Evolutionary conservation across 2,113 vertebrate species (phyloP).

Genomic region (Sylvia atricapilla): DNA sequence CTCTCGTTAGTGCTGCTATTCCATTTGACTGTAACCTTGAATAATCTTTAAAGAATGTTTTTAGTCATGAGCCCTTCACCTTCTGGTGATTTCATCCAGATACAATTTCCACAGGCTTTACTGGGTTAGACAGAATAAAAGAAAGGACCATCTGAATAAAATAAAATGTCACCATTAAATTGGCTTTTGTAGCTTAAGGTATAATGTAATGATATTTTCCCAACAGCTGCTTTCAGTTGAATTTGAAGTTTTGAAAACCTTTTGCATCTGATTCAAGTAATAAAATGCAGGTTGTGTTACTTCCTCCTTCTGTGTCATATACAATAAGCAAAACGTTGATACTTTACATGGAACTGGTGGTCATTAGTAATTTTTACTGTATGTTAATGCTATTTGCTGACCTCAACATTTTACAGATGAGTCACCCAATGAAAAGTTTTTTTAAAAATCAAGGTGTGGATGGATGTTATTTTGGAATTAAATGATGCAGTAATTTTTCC

Average conservation of each 20-base stretch:
- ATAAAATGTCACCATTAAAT: conserved; percentile 81
- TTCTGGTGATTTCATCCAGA: conserved; percentile 78
- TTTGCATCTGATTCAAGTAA: conserved; percentile 74
- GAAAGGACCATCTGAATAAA: conserved; percentile 77
- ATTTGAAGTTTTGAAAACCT: conserved; percentile 71
- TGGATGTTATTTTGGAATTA: not conserved
- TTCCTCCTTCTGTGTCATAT: conserved; percentile 69
- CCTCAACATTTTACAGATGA: conserved; percentile 23
- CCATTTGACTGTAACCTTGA: conserved; percentile 58
- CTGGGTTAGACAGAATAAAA: conserved; percentile 73
- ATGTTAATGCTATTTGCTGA: conserved; percentile 50
- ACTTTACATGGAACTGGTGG: conserved; percentile 39
- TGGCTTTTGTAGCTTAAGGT: conserved; percentile 77
- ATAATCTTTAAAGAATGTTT: conserved; percentile 78
- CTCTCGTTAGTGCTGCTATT: conserved; percentile 68
- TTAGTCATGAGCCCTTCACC: conserved; percentile 75
- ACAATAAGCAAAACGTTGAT: conserved; percentile 59
- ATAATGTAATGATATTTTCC: conserved; percentile 74
- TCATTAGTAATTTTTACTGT: conserved; percentile 43
- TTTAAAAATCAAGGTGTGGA: not conserved
- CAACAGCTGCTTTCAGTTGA: conserved; percentile 79
- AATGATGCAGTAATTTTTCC: not conserved
- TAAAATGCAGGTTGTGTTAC: conserved; percentile 75
- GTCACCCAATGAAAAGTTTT: not conserved
- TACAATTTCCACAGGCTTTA: conserved; percentile 73